Evolutionary conservation across 2,888 invertebrate species (phyloP).

Genomic region (Mesoligia furuncula): DNA sequence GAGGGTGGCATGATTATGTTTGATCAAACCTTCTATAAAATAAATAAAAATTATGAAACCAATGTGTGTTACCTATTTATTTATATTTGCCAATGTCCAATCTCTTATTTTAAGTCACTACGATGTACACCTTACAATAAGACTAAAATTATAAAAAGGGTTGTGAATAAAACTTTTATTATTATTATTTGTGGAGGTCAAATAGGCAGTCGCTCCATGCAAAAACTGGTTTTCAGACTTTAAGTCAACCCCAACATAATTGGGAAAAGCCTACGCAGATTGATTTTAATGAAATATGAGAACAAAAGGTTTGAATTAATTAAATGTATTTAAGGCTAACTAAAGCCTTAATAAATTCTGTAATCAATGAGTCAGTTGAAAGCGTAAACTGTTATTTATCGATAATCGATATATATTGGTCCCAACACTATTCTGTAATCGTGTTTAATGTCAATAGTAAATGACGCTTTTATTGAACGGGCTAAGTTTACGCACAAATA

Average conservation of each 20-base stretch:
- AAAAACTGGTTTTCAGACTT: neutral
- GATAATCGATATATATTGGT: neutral
- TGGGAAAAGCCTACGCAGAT: neutral
- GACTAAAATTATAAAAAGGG: no score
- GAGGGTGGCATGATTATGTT: no score
- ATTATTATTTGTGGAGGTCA: neutral
- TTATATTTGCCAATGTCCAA: no score
- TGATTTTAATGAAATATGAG: neutral
- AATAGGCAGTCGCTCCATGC: neutral
- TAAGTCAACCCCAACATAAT: neutral
- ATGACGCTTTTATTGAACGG: constrained; percentile 27
- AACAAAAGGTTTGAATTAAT: neutral
- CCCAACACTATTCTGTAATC: constrained; percentile 26
- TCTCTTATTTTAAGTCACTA: no score
- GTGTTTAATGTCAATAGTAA: constrained; percentile 37
- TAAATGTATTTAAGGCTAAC: neutral
- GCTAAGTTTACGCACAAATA: constrained; percentile 15
- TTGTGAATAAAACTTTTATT: no score
- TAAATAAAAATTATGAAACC: no score
- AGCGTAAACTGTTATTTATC: constrained; percentile 8
- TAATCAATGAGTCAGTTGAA: neutral
- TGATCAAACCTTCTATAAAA: no score
- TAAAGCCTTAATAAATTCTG: neutral
- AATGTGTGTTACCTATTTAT: neutral
- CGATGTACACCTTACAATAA: no score